Base-by-base conservation (phyloP, 2,888 invertebrate genomes). In the Noctua comes region DNA sequence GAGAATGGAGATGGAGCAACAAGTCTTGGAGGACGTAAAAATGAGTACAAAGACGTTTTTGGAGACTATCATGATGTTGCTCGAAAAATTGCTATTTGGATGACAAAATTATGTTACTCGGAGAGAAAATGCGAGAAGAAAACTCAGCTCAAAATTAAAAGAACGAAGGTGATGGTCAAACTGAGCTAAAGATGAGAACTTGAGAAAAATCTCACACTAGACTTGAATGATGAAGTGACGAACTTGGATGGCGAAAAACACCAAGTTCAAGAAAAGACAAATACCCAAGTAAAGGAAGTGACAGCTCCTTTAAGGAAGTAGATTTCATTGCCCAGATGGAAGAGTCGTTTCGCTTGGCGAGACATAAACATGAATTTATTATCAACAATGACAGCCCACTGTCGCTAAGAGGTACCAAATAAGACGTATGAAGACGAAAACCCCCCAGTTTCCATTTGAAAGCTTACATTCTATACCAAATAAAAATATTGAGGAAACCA, bases 1-100 rank as follows among this genome's bases (percentile, higher is more conserved):
- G 88, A 91, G 91, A 92, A 83, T 83, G 77, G 88, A 91, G 91
- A 92, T 89, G 86, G 82, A 91, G 92, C 93, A 94, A 93, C 93
- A 93, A 93, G 93, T 91, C 51, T 70, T 59, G 5, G 31, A 59
- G 27, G 71, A 59, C 36, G 46, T 64, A 8, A 70, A 76, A 76
- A 57, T 65, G 5, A n/a, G 21, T 21, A 16, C 64, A 24, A 70
- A 18, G 51, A 46, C 36, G 21, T 4, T 36, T 77, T 59, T 24
- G 18, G 13, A 31, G 51, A 70, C 36, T 46, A 54, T 0, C 18
- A 46, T 43, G 51, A 54, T 64, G 18, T 51, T 64, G 27, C 7
- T 51, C 4, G 1, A 24, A 27, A 66, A 54, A 10, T 54, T 54
- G 10, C 16, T 73, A 18, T 27, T 48, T 21, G 65, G n/a, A 5